Base-by-base conservation (phyloP, 2,888 invertebrate genomes). In the Nymphalis urticae region DNA sequence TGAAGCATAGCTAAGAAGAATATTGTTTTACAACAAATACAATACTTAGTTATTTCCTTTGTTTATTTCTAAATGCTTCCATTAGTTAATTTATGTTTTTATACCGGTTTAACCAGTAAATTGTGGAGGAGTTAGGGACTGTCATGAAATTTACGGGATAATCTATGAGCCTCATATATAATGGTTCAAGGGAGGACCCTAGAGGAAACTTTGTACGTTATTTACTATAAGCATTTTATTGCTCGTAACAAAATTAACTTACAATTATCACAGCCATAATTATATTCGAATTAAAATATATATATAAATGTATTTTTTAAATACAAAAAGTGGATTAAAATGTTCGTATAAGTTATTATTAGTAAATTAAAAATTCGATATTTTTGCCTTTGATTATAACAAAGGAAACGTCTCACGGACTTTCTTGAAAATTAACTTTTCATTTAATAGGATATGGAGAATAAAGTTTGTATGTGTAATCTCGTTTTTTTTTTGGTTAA, bases 131-230 rank as follows among this genome's bases (percentile, higher is more conserved):
- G 58, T 58, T 42, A 58, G 42, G 58, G 19, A 19, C 58, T 58
- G 58, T 58, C 58, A 58, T 42, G 58, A 42, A 42, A 42, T 58
- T 58, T 58, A 58, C 17, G 58, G 58, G 58, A 19, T 58, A 58
- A 58, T 58, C 58, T 58, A 58, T 58, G 58, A 19, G 36, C 19
- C n/a, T 42, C 58, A 58, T 58, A 58, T 42, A 58, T 58, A 58
- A 58, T 13, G 36, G 42, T 42, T n/a, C 19, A 42, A 58, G 58
- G 58, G 42, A 19, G 19, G n/a, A 19, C 58, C 58, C 58, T 27
- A 13, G 58, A 19, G 58, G 54, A 32, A 24, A 32, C 42, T 58
- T 36, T 42, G 42, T 42, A n/a, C 58, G 58, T 58, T 58, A 42
- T 58, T 19, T 50, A 19, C 19, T 58, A 36, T 19, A 42, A 58